These are phyloP conservation scores for Mola mola DNA, from an alignment of 2,113 vertebrate species.

Conservation along the genomic window DNA sequence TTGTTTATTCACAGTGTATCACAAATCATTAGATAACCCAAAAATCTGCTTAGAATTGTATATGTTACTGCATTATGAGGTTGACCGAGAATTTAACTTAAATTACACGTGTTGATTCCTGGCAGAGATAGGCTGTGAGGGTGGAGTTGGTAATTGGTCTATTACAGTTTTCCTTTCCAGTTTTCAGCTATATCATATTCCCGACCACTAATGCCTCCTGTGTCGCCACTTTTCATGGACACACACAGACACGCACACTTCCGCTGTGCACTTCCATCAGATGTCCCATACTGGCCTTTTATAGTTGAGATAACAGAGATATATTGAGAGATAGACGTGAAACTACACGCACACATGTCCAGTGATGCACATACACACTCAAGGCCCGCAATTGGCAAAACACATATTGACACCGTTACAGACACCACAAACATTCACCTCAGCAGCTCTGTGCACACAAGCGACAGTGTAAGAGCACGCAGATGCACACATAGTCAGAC, in stretches of 20 bases:
- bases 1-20: no score
- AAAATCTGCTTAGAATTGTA: no score
- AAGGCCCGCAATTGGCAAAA: slow-evolving; percentile 20
- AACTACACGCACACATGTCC: slow-evolving; percentile 6
- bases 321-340: slow-evolving; percentile 39
- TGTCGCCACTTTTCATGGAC: slow-evolving; percentile 20
- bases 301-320: slow-evolving; percentile 59
- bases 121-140: no score
- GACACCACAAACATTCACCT: slow-evolving; percentile 17
- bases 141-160: slow-evolving; percentile 38
- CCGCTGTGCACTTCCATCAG: slow-evolving; percentile 31
- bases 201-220: slow-evolving; percentile 30
- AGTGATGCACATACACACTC: background rate
- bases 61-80: no score
- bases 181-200: slow-evolving; percentile 42
- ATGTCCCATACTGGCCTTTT: slow-evolving; percentile 53
- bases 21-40: no score
- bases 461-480: slow-evolving; percentile 3
- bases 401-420: slow-evolving; percentile 10
- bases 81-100: no score
- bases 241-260: slow-evolving; percentile 34
- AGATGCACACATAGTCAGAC: slow-evolving; percentile 30
- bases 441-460: slow-evolving; percentile 30
- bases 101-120: no score
- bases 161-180: slow-evolving; percentile 41